Evolutionary conservation across 2,797 vertebrate species (phyloP).

Genomic region (Sebastes hubbsi): DNA sequence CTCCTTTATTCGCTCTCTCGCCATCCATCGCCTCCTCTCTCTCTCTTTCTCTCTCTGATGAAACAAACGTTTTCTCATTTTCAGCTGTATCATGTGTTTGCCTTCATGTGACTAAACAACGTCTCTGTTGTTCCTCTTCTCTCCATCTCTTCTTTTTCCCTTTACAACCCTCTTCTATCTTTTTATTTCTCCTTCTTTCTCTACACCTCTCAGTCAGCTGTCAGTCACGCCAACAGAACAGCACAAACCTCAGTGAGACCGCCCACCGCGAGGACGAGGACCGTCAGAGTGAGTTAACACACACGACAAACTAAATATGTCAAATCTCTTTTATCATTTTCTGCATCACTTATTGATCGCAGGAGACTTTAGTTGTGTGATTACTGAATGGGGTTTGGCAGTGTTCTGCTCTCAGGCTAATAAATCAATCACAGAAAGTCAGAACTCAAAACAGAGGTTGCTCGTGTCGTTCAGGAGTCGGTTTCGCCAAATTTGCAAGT

Average conservation of each 20-base stretch:
- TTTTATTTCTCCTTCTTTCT: neutral
- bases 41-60: neutral
- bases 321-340: neutral
- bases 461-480: neutral
- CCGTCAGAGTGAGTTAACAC: slow-evolving; percentile 68
- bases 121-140: neutral
- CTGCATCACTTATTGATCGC: neutral
- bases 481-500: neutral
- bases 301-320: neutral
- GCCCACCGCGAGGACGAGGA: slow-evolving; percentile 50
- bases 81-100: neutral
- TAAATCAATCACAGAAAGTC: neutral
- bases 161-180: neutral
- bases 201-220: slow-evolving; percentile 13
- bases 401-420: neutral
- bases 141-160: neutral
- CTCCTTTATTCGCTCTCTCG: neutral
- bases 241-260: slow-evolving; percentile 63
- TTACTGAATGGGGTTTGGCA: neutral
- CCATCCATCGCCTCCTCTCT: neutral
- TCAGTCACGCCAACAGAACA: slow-evolving; percentile 58
- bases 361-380: neutral
- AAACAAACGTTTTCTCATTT: neutral
- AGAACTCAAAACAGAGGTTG: neutral
- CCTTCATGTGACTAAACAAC: neutral